phyloP scores from a whole-genome alignment of 2,797 vertebrate species.

The Bovichtus variegatus region DNA sequence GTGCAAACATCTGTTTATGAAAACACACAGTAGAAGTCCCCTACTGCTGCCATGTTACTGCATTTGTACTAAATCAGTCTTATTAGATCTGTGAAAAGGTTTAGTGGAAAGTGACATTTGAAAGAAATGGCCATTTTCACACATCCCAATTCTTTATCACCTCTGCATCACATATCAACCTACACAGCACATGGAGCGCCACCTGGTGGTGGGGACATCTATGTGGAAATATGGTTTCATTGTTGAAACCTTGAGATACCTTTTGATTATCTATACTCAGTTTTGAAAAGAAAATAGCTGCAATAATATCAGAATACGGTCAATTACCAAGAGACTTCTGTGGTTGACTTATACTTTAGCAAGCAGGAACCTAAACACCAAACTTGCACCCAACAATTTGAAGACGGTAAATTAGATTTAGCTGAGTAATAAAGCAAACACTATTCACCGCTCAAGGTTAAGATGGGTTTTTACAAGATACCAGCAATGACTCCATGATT shows the following conservation, averaged over 20 bases:
- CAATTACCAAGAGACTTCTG: not conserved
- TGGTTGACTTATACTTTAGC: not conserved
- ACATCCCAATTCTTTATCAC: constrained; percentile 7
- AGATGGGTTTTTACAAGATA: not conserved
- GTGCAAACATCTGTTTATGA: constrained; percentile 20
- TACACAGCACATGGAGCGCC: constrained; percentile 16
- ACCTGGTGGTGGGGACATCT: constrained; percentile 44
- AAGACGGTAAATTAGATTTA: not conserved
- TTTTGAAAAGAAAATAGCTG: not conserved
- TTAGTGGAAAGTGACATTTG: constrained; percentile 9
- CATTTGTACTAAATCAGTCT: constrained; percentile 19
- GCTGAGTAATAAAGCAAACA: not conserved
- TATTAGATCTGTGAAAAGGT: constrained; percentile 31
- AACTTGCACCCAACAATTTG: not conserved
- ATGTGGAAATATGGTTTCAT: constrained; percentile 18
- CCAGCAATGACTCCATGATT: not conserved
- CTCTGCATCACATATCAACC: not conserved
- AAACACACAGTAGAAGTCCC: not conserved
- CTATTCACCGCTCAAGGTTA: not conserved
- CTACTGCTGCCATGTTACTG: constrained; percentile 1
- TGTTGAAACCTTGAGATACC: not conserved
- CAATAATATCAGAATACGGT: not conserved
- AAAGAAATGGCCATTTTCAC: constrained; percentile 1
- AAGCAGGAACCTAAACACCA: not conserved
- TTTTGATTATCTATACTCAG: not conserved